Conservation (phyloP, 2,888 invertebrate species). For the Eupithecia exiguata region DNA sequence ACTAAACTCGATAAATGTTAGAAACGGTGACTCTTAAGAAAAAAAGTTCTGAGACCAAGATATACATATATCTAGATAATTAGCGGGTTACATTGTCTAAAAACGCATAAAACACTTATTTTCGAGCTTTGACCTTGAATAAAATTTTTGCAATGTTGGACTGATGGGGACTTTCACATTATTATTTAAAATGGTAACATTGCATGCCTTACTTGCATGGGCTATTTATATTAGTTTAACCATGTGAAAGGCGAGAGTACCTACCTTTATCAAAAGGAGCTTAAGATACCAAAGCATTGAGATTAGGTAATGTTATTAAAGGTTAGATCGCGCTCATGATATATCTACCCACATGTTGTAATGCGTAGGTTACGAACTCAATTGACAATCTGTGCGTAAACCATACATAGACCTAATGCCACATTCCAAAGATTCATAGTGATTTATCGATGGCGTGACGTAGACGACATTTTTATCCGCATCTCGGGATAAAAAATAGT, state of each 20-base stretch:
- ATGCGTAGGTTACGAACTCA: slow-evolving; percentile 1
- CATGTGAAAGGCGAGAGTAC: not conserved
- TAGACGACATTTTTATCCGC: slow-evolving; percentile 17
- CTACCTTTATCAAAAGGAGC: not conserved
- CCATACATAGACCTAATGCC: slow-evolving; percentile 28
- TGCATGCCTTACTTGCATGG: no score
- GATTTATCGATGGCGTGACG: slow-evolving; percentile 13
- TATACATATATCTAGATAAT: no score
- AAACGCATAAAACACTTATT: no score
- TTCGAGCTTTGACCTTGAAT: no score
- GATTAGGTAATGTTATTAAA: not conserved
- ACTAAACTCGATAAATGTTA: no score
- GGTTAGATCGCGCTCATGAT: slow-evolving; percentile 18
- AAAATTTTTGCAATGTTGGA: no score
- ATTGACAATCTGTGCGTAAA: slow-evolving; percentile 12
- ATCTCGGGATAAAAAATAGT: not conserved
- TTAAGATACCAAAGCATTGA: not conserved
- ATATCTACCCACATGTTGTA: not conserved
- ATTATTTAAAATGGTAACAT: no score
- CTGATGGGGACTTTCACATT: no score
- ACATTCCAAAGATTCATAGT: slow-evolving; percentile 24
- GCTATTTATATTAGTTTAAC: no score
- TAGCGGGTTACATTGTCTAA: no score
- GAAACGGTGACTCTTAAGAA: no score
- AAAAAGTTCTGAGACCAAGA: no score